A percentile compares a stretch with the other conserved stretches of the same genome.
Evolutionary conservation across 2,797 vertebrate genomes (phyloP).

Genomic region (Lacerta agilis): DNA sequence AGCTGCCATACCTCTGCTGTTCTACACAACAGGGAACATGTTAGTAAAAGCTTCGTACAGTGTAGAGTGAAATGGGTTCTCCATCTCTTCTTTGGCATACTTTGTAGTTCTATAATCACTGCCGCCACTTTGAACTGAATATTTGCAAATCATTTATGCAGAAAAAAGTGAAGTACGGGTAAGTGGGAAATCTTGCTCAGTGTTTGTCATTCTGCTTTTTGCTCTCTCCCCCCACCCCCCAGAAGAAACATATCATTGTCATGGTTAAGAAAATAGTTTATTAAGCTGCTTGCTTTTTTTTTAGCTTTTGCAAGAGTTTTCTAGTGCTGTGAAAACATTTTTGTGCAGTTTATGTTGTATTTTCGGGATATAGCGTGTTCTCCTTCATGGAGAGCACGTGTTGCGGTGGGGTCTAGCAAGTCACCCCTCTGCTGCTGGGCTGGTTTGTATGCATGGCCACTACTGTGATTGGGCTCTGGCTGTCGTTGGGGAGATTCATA

Average conservation of each 20-base stretch:
- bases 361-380: background rate
- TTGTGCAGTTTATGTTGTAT: background rate
- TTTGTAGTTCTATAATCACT: background rate
- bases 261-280: background rate
- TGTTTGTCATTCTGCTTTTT: background rate
- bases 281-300: background rate
- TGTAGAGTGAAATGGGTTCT: background rate
- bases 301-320: no score
- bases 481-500: no score
- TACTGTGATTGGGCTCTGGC: no score
- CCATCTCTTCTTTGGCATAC: background rate
- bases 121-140: background rate
- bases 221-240: no score
- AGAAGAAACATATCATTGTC: background rate
- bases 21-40: background rate
- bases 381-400: no score
- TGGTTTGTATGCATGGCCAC: no score
- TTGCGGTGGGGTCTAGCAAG: no score
- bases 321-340: background rate
- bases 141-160: background rate
- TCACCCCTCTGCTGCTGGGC: no score
- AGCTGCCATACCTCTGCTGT: background rate
- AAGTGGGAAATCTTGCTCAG: background rate
- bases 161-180: background rate
- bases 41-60: background rate